Evolutionary conservation across 2,888 invertebrate genomes (phyloP), one percentile per base, ranked within the genome.

Genomic region (Drosophila prostipennis): DNA sequence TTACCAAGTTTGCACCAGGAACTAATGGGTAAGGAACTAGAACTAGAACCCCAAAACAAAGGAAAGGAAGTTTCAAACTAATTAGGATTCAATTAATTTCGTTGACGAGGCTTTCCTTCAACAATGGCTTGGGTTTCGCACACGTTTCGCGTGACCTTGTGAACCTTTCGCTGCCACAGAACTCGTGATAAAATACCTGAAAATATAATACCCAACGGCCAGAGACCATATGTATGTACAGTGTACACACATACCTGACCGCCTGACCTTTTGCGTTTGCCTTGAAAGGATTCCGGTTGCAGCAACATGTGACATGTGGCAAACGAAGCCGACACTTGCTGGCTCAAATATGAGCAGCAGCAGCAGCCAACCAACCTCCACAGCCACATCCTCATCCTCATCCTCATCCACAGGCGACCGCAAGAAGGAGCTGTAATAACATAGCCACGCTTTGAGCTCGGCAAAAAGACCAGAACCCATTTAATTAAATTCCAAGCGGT

Each of bases 401-500:
- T 34, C 34, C 34, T 4, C 34, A 11, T 32, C 32, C 32, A 32
- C 32, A 36, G 26, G 26, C 4, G 5, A 34, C 19, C 42, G 34
- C 49, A 49, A 29, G 29, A 58, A 49, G 54, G 19, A 37, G 48
- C 23, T 39, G 13, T n/a, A 40, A 26, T 37, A 42, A 48, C 39
- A 58, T 43, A 54, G 34, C 51, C 29, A 48, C 26, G 60, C 64
- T 39, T 70, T 77, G 34, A 42, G 48, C 26, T 10, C 26, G 0
- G 13, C 36, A 29, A 23, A 29, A 48, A 45, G 13, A 19, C 16
- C 29, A 7, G 8, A 16, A 34, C 3, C 45, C 23, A 19, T 68
- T 78, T 87, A 87, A 87, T 81, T 87, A 81, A 81, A 79, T 87
- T 72, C 72, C 59, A 45, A 74, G 58, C 53, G 42, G 54, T 36